These are phyloP conservation scores for Epizoanthus ramosus DNA, from an alignment of 92 coral and sea anemone genomes.

Conservation along the genomic window DNA sequence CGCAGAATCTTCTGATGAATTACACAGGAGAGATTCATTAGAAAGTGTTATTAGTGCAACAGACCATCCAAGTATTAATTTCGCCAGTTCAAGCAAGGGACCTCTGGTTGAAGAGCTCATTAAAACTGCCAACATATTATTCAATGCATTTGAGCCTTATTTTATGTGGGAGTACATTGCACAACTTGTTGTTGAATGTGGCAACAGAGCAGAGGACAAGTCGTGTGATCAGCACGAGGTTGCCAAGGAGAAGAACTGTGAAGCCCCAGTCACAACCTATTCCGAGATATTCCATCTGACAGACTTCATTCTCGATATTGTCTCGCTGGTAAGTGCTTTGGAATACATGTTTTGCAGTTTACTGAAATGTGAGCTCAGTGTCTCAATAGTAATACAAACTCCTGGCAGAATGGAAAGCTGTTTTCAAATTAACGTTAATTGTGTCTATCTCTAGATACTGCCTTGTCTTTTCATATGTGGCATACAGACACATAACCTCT, in stretches of 20 bases:
- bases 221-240: not conserved
- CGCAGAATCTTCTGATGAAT: slow-evolving; percentile 53
- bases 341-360: too few species aligned
- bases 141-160: slow-evolving; percentile 95
- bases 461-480: too few species aligned
- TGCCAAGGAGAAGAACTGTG: slow-evolving; percentile 27
- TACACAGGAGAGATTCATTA: slow-evolving; percentile 61
- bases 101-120: slow-evolving; percentile 84
- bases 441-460: too few species aligned
- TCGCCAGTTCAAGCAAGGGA: slow-evolving; percentile 55
- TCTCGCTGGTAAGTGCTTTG: slow-evolving; percentile 76
- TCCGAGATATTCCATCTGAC: slow-evolving; percentile 89
- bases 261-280: slow-evolving; percentile 55
- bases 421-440: too few species aligned
- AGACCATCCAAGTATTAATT: slow-evolving; percentile 19
- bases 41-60: slow-evolving; percentile 46
- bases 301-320: slow-evolving; percentile 86
- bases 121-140: slow-evolving; percentile 89
- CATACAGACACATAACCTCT: too few species aligned
- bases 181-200: slow-evolving; percentile 74
- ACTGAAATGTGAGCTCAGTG: too few species aligned
- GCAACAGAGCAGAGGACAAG: slow-evolving; percentile 36
- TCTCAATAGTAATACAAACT: too few species aligned
- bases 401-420: too few species aligned
- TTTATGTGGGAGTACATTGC: slow-evolving; percentile 98